Evolutionary conservation across 2,797 vertebrate genomes (phyloP), one percentile per base, ranked within the genome.

Genomic region (Gobio occitaniae): DNA sequence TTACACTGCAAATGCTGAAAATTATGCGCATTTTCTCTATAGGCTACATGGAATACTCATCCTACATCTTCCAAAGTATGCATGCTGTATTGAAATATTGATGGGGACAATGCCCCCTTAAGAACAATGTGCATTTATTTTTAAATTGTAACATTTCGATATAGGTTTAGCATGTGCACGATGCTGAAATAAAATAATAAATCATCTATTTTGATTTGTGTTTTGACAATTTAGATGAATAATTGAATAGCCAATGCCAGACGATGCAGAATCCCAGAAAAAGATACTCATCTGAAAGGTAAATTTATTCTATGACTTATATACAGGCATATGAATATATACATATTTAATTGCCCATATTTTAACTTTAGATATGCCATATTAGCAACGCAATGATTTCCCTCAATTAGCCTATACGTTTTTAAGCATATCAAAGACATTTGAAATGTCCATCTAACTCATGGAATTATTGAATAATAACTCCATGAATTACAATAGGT

Each of bases 291-390:
- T 11, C 36, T 41, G 66, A 41, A 41, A 69, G 66, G 16, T 69
- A 69, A 19, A 36, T 38, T 68, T 41, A 41, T 68, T 38, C 36
- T 21, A 68, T 68, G 36, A 41, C 3, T 63, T 21, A 69, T 38
- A 69, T 69, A 10, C 66, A 68, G 36, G 66, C 32, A 68, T 68
- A 38, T 38, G 36, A 68, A 68, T 19, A 21, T 38, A 68, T 38
- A 68, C 15, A 66, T 32, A 66, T 32, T 36, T 68, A 68, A 68
- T 68, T 68, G 65, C 36, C 36, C 61, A 65, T 68, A 68, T 38
- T 68, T 68, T 19, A 68, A 68, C 10, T 38, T 15, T 38, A 69
- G 36, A 38, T 69, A 69, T 21, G 36, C 8, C 36, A 69, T 69
- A 41, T 21, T 69, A 69, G 17, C 66, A 69, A 41, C 32, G 21